Conservation (phyloP, 2,888 invertebrate genomes). For the Oeneis ivallda region DNA sequence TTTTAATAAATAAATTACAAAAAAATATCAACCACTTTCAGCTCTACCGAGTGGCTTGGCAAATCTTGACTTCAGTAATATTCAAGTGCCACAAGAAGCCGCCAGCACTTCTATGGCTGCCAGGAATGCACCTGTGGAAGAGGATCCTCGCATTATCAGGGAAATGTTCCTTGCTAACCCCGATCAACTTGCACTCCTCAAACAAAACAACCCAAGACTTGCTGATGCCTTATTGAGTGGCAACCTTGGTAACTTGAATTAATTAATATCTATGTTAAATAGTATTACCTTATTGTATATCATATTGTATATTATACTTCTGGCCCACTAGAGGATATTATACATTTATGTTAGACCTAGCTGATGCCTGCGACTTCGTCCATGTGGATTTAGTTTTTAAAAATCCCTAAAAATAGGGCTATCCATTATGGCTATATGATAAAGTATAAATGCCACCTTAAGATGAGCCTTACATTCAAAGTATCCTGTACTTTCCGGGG, state of each 20-base stretch:
- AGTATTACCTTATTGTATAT: no score
- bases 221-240: conserved; percentile 95
- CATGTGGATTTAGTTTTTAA: no score
- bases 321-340: no score
- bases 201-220: conserved; percentile 95
- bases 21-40: conserved; percentile 51
- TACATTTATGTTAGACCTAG: no score
- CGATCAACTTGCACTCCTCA: conserved; percentile 92
- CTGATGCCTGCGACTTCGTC: no score
- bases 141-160: conserved; percentile 91
- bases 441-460: no score
- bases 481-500: no score
- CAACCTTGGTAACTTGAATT: conserved; percentile 83
- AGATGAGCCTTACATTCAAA: no score
- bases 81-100: conserved; percentile 85
- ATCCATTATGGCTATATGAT: no score
- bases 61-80: conserved; percentile 91
- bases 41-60: conserved; percentile 78
- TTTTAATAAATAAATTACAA: conserved; percentile 32
- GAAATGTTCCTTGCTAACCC: conserved; percentile 95
- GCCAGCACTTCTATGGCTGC: conserved; percentile 67
- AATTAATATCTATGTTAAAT: no score
- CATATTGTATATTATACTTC: no score
- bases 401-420: no score
- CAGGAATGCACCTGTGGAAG: conserved; percentile 80